Evolutionary conservation across 2,113 vertebrate genomes (phyloP).

Genomic region (Madoqua kirkii): DNA sequence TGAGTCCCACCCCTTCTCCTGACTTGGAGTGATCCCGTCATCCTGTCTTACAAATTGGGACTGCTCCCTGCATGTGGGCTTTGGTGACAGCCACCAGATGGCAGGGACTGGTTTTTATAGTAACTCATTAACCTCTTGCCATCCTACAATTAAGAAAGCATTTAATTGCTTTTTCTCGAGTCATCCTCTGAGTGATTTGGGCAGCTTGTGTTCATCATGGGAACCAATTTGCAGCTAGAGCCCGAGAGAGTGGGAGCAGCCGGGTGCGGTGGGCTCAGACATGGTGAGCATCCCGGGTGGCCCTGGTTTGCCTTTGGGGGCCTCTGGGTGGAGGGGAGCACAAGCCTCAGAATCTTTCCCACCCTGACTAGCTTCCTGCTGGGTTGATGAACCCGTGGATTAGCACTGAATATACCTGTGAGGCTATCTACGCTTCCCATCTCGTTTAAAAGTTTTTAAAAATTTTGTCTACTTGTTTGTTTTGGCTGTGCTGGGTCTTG

Average conservation of each 20-base stretch:
- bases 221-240: conserved; percentile 27
- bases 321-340: no score
- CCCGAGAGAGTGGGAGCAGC: not conserved
- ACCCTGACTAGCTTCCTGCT: not conserved
- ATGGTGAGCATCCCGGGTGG: not conserved
- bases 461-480: not conserved
- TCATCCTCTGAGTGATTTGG: conserved; percentile 34
- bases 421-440: not conserved
- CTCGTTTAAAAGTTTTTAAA: not conserved
- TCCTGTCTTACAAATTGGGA: conserved; percentile 59
- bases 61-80: conserved; percentile 31
- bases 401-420: not conserved
- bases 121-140: conserved; percentile 73
- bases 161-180: conserved; percentile 64
- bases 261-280: not conserved
- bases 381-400: not conserved
- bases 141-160: conserved; percentile 72
- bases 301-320: not conserved
- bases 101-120: conserved; percentile 69
- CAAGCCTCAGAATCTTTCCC: not conserved
- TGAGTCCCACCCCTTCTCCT: not conserved
- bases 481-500: not conserved
- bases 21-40: conserved; percentile 3
- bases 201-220: not conserved
- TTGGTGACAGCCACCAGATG: conserved; percentile 72